Conservation (phyloP, 2,113 vertebrate species). For the Riparia riparia region DNA sequence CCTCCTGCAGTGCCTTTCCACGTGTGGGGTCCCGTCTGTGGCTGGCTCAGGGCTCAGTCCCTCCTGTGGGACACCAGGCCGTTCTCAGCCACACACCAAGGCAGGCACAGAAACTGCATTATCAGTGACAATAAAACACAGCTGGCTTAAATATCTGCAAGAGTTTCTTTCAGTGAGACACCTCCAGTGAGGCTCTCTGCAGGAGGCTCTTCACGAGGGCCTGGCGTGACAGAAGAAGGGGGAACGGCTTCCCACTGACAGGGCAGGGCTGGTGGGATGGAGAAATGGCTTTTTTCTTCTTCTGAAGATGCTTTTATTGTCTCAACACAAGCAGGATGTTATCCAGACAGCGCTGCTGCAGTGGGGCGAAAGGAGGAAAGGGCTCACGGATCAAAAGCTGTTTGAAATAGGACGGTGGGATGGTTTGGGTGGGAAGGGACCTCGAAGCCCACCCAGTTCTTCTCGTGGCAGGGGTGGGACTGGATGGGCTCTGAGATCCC, state of each 20-base stretch:
- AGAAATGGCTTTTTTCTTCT: neutral
- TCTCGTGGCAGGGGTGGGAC: fast-evolving
- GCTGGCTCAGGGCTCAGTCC: neutral
- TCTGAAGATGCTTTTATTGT: neutral
- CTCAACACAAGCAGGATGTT: neutral
- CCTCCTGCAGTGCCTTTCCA: fast-evolving
- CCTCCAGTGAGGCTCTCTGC: neutral
- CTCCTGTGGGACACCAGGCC: neutral
- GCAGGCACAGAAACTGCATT: neutral
- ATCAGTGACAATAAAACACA: neutral
- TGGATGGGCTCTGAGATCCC: neutral
- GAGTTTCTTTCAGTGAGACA: neutral
- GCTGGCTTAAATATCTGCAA: neutral
- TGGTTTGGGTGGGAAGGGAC: neutral
- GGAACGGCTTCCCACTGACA: neutral
- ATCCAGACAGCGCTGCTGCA: neutral
- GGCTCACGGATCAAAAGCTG: neutral
- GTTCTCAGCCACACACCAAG: neutral
- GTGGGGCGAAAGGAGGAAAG: neutral
- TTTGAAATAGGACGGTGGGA: neutral
- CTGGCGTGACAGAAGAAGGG: neutral
- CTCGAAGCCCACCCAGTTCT: neutral
- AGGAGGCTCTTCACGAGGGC: neutral
- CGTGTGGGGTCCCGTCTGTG: neutral
- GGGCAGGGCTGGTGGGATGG: neutral